These are phyloP conservation scores for Oceanodroma tethys DNA, from an alignment of 2,113 vertebrate genomes.

Conservation along the genomic window DNA sequence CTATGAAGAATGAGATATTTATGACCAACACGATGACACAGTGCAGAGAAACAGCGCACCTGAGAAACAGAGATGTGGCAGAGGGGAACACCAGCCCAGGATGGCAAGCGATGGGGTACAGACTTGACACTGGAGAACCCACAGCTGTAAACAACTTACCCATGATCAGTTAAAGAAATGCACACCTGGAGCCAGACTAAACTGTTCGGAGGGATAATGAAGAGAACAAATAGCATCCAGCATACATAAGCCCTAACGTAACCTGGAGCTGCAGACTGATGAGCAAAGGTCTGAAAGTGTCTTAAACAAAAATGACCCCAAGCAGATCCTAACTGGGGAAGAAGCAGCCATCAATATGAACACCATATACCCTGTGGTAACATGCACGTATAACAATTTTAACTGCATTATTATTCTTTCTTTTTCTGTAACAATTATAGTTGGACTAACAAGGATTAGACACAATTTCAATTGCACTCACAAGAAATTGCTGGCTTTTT, in stretches of 20 bases:
- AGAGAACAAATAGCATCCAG: neutral
- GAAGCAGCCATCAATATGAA: neutral
- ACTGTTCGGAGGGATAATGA: neutral
- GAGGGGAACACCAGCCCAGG: neutral
- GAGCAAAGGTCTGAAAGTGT: neutral
- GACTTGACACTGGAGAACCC: neutral
- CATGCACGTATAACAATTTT: neutral
- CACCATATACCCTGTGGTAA: neutral
- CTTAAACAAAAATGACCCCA: neutral
- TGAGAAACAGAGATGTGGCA: neutral
- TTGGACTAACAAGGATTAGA: neutral
- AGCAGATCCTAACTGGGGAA: neutral
- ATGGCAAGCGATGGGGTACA: accelerated
- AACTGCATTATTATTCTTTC: neutral
- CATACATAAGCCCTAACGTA: neutral
- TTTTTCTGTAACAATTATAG: neutral
- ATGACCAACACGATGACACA: neutral
- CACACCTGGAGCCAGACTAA: neutral
- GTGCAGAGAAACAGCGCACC: neutral
- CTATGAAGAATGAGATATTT: neutral
- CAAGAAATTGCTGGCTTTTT: neutral
- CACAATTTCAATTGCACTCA: neutral
- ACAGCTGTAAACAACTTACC: neutral
- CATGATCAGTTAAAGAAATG: neutral
- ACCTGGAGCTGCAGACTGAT: neutral